phyloP scores from a whole-genome alignment of 64 coral and sea anemone species.

The Stylophora pistillata region DNA sequence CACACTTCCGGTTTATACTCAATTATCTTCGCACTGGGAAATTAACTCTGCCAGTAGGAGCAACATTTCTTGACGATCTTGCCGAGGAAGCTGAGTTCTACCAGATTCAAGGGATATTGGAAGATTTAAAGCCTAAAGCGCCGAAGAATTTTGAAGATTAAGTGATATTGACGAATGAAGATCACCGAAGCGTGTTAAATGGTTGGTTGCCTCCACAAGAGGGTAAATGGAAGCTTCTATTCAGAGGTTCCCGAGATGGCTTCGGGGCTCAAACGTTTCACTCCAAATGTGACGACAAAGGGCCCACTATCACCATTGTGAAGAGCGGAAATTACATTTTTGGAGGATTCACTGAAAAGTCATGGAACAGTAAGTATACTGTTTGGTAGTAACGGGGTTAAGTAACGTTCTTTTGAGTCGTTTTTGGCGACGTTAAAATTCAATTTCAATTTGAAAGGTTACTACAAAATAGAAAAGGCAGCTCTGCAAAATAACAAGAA shows the following conservation, averaged over 20 bases:
- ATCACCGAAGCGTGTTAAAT: no score
- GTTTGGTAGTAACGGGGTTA: not conserved
- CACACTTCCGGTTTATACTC: no score
- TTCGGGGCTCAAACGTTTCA: not conserved
- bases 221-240: not conserved
- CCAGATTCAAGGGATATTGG: not conserved
- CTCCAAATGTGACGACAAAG: not conserved
- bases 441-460: no score
- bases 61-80: no score
- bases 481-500: no score
- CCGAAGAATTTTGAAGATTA: not conserved
- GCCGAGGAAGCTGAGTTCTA: no score
- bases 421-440: no score
- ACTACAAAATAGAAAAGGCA: no score
- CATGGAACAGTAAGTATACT: not conserved
- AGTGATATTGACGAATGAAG: not conserved
- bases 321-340: not conserved
- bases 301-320: not conserved
- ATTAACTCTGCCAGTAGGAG: no score
- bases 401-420: no score
- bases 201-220: not conserved
- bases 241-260: constrained; percentile 6
- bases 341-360: not conserved
- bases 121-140: not conserved
- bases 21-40: no score